These are phyloP conservation scores for Rostratula benghalensis DNA, from an alignment of 2,113 vertebrate species.

Conservation along the genomic window DNA sequence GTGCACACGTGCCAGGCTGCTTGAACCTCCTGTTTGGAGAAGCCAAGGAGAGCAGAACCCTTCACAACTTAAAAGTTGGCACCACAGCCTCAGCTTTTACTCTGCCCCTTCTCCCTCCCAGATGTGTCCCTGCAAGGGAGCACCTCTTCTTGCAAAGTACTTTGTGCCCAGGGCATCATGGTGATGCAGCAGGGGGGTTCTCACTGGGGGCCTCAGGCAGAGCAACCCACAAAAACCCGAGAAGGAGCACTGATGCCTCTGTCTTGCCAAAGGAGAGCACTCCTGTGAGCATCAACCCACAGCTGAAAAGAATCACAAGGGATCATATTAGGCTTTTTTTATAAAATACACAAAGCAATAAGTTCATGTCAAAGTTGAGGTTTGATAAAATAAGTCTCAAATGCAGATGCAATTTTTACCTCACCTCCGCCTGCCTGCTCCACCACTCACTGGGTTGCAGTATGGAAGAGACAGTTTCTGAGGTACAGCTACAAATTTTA, in stretches of 20 bases:
- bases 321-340: background rate
- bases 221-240: background rate
- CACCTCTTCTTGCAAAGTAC: background rate
- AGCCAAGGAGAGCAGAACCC: background rate
- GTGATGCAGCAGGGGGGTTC: background rate
- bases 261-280: background rate
- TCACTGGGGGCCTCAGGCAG: accelerated
- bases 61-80: background rate
- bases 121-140: accelerated
- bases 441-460: background rate
- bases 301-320: background rate
- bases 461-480: background rate
- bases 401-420: background rate
- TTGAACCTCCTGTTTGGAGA: background rate
- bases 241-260: background rate
- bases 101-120: background rate
- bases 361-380: background rate
- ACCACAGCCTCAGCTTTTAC: background rate
- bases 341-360: background rate
- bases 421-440: background rate
- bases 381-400: background rate
- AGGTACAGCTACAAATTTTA: background rate
- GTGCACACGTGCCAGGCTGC: background rate
- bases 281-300: background rate
- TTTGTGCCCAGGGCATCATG: accelerated